These are phyloP conservation scores for Tachysurus vachellii DNA, from an alignment of 2,113 vertebrate genomes.

Conservation along the genomic window DNA sequence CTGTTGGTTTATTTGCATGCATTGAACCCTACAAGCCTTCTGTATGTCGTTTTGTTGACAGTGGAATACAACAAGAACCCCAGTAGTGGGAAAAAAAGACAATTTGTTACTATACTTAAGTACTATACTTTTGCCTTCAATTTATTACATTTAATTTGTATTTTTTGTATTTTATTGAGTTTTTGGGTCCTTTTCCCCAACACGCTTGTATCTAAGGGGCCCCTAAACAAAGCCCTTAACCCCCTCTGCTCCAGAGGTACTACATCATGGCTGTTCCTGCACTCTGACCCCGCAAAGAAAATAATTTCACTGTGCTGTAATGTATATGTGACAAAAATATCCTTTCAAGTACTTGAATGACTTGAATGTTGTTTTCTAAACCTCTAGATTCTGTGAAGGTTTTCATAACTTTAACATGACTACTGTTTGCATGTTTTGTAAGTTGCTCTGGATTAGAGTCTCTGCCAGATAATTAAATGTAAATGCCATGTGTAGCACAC, in stretches of 20 bases:
- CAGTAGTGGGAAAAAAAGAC: background rate
- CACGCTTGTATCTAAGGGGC: background rate
- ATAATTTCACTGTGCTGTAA: too few species aligned
- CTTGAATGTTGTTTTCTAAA: background rate
- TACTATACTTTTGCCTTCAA: background rate
- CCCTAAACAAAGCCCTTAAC: too few species aligned
- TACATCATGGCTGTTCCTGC: too few species aligned
- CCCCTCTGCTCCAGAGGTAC: too few species aligned
- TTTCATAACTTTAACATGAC: background rate
- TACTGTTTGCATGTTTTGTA: constrained; percentile 1
- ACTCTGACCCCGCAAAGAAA: too few species aligned
- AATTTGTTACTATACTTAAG: background rate
- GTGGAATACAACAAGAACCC: background rate
- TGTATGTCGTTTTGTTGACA: background rate
- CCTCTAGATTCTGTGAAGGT: background rate
- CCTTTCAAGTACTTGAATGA: too few species aligned
- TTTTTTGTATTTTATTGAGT: too few species aligned
- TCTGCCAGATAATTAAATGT: constrained; percentile 5
- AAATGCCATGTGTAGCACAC: background rate
- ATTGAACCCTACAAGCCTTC: background rate
- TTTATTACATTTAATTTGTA: background rate
- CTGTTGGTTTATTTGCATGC: background rate
- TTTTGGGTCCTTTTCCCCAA: background rate
- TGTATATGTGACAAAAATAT: too few species aligned
- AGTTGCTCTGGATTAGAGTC: background rate